These are phyloP conservation scores for Lapara coniferarum DNA, from an alignment of 2,888 invertebrate species.

Conservation along the genomic window DNA sequence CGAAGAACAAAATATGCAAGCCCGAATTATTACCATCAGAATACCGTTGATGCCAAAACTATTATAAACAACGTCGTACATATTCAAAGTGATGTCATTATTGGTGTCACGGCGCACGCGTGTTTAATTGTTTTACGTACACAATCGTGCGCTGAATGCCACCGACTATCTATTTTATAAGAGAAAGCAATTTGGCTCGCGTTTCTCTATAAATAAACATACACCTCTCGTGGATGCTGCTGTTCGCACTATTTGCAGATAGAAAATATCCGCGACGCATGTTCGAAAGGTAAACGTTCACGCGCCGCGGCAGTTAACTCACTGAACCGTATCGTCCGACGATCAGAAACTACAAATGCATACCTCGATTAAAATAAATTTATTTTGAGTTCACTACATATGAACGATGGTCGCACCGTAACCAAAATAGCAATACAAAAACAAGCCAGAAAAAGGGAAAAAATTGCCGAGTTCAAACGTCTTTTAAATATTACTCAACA, in stretches of 20 bases:
- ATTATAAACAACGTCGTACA: conserved; percentile 13
- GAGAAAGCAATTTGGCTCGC: conserved; percentile 76
- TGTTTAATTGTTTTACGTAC: conserved; percentile 40
- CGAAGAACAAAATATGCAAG: background rate
- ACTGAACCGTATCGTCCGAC: background rate
- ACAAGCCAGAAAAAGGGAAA: conserved; percentile 11
- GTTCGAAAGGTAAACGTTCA: conserved; percentile 33
- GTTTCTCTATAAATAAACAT: conserved; percentile 67
- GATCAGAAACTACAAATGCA: background rate
- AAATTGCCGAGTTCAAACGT: conserved; percentile 1
- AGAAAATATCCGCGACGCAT: conserved; percentile 40
- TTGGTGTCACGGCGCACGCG: conserved; percentile 30
- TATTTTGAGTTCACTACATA: background rate
- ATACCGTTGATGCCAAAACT: conserved; percentile 34
- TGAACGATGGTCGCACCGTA: background rate
- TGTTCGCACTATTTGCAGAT: conserved; percentile 51
- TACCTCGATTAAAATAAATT: background rate
- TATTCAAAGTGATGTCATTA: conserved; percentile 22
- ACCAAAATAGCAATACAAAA: conserved; percentile 5
- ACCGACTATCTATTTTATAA: conserved; percentile 52
- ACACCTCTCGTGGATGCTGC: conserved; percentile 44
- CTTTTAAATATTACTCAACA: conserved; percentile 23
- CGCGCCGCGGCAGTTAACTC: background rate
- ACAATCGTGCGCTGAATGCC: conserved; percentile 32
- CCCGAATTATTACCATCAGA: background rate